phyloP scores from a whole-genome alignment of 2,888 invertebrate species.

The Megamerina dolium region DNA sequence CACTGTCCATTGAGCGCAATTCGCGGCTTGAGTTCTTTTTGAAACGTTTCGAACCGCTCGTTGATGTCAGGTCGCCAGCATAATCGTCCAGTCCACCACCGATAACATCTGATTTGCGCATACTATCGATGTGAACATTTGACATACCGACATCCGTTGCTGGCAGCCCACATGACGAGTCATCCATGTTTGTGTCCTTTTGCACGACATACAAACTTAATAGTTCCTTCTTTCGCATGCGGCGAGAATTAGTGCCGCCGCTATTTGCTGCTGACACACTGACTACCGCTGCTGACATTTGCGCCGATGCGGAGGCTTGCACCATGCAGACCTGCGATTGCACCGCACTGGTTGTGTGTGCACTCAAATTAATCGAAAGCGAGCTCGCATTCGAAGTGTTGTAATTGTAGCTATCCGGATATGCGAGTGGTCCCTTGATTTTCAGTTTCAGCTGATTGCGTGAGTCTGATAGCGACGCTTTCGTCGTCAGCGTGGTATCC shows the following conservation, averaged over 20 bases:
- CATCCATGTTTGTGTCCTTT: slow-evolving; percentile 76
- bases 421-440: slow-evolving; percentile 82
- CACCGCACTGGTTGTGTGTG: slow-evolving; percentile 25
- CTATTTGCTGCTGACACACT: slow-evolving; percentile 29
- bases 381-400: slow-evolving; percentile 51
- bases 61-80: slow-evolving; percentile 51
- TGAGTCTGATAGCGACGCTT: slow-evolving; percentile 72
- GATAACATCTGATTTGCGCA: slow-evolving; percentile 82
- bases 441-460: slow-evolving; percentile 84
- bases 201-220: slow-evolving; percentile 79
- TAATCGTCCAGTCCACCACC: slow-evolving; percentile 83
- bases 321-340: slow-evolving; percentile 29
- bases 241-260: slow-evolving; percentile 64
- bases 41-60: slow-evolving; percentile 49
- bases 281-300: slow-evolving; percentile 29
- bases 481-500: slow-evolving; percentile 54
- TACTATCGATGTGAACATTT: slow-evolving; percentile 55
- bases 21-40: slow-evolving; percentile 56
- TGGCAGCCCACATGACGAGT: slow-evolving; percentile 55
- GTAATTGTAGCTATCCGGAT: slow-evolving; percentile 66
- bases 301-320: slow-evolving; percentile 32
- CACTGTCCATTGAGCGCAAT: slow-evolving; percentile 58
- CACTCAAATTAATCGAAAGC: slow-evolving; percentile 15
- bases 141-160: slow-evolving; percentile 46
- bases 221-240: slow-evolving; percentile 87